Evolutionary conservation across 2,888 invertebrate genomes (phyloP).

Genomic region (Eumerus sabulonum): DNA sequence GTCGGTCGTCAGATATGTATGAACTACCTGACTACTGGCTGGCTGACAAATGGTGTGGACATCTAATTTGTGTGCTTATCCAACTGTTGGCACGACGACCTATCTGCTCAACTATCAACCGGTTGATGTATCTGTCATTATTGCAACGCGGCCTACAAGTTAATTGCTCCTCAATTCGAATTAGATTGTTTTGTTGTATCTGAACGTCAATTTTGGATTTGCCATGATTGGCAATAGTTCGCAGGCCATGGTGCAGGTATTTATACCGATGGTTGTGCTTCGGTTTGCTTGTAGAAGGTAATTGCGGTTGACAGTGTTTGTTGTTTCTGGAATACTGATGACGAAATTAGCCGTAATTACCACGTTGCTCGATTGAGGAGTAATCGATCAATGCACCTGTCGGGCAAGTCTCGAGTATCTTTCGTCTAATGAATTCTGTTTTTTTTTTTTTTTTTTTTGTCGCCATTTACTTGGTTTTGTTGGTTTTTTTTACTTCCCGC

Average conservation of each 20-base stretch:
- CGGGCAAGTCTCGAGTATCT: conserved; percentile 2
- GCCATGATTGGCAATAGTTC: conserved; percentile 25
- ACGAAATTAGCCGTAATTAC: conserved; percentile 36
- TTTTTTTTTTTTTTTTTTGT: not conserved
- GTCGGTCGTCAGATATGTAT: too few relatives aligned
- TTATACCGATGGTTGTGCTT: conserved; percentile 15
- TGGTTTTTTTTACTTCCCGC: conserved; percentile 28
- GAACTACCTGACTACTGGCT: not conserved
- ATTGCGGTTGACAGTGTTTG: conserved; percentile 45
- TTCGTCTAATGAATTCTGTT: too few relatives aligned
- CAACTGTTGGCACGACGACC: too few relatives aligned
- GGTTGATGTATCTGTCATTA: conserved; percentile 5
- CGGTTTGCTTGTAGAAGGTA: conserved; percentile 9
- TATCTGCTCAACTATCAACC: not conserved
- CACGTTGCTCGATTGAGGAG: conserved; percentile 22
- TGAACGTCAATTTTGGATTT: conserved; percentile 7
- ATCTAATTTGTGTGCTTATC: conserved; percentile 12
- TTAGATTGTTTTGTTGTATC: conserved; percentile 21
- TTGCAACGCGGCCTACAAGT: conserved; percentile 37
- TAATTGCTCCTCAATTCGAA: conserved; percentile 60
- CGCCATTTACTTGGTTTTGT: not conserved
- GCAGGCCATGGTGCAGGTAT: conserved; percentile 17
- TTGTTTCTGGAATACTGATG: conserved; percentile 41
- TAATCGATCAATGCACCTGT: conserved; percentile 46
- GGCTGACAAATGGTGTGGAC: not conserved